Conservation (phyloP, 1,140 invertebrate species). For the Apocrypta bakeri region DNA sequence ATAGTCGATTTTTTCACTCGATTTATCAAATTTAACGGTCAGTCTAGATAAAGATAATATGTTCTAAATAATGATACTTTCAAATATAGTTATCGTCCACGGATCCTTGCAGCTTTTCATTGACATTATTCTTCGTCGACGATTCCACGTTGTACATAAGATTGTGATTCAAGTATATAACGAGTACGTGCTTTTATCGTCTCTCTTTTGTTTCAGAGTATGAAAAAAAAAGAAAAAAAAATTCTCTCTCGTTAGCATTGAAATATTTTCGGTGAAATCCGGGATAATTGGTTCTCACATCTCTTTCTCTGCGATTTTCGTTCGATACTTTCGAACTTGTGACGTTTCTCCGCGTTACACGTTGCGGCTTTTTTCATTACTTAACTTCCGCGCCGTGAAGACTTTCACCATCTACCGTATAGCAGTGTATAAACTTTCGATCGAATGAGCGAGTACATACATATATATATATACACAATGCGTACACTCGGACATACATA, state of each 20-base stretch:
- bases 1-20: background rate
- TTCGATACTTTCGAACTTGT: background rate
- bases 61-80: no score
- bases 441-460: background rate
- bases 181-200: no score
- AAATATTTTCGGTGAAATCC: conserved; percentile 8
- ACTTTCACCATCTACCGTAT: conserved; percentile 28
- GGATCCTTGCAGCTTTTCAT: background rate
- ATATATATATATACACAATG: no score
- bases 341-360: background rate
- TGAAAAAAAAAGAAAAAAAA: no score
- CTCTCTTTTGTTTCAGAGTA: no score
- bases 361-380: conserved; percentile 17
- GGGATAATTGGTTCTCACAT: no score
- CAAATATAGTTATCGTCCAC: background rate
- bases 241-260: background rate
- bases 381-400: background rate
- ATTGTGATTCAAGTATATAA: no score
- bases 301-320: background rate
- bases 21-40: background rate
- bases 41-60: background rate
- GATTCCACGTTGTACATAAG: no score
- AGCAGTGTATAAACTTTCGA: background rate
- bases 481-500: no score
- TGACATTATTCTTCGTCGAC: no score